Evolutionary conservation across 2,113 vertebrate genomes (phyloP).

Genomic region (Strix aluco): DNA sequence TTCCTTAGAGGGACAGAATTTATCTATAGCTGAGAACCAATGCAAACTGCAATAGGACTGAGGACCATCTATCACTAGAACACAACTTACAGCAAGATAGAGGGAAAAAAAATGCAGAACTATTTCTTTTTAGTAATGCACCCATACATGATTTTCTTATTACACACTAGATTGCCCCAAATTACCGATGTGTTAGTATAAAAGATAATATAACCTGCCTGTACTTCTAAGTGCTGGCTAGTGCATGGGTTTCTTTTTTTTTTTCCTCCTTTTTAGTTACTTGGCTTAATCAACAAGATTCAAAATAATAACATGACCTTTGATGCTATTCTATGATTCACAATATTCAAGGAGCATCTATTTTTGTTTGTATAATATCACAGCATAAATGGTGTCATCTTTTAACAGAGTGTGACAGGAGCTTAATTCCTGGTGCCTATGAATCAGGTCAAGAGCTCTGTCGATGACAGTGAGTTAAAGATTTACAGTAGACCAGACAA

Average conservation of each 20-base stretch:
- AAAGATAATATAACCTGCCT: background rate
- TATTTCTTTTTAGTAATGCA: background rate
- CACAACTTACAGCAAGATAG: background rate
- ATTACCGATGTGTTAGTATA: background rate
- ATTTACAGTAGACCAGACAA: constrained; percentile 66
- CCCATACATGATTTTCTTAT: background rate
- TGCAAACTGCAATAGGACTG: background rate
- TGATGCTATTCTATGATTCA: background rate
- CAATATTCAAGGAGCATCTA: constrained; percentile 2
- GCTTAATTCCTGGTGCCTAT: constrained; percentile 61
- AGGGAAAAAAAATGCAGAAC: background rate
- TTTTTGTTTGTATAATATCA: constrained; percentile 38
- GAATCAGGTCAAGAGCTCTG: constrained; percentile 59
- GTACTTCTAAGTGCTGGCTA: background rate
- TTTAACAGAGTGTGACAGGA: constrained; percentile 40
- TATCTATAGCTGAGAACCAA: background rate
- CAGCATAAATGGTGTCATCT: constrained; percentile 13
- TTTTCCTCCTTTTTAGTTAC: background rate
- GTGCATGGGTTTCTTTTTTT: background rate
- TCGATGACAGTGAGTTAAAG: constrained; percentile 56
- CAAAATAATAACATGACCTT: constrained; percentile 8
- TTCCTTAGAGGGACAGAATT: background rate
- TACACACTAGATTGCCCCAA: background rate
- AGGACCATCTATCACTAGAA: background rate
- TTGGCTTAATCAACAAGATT: constrained; percentile 29